Evolutionary conservation across 2,797 vertebrate genomes (phyloP), one percentile per base, ranked within the genome.

Genomic region (Garrulus glandarius): DNA sequence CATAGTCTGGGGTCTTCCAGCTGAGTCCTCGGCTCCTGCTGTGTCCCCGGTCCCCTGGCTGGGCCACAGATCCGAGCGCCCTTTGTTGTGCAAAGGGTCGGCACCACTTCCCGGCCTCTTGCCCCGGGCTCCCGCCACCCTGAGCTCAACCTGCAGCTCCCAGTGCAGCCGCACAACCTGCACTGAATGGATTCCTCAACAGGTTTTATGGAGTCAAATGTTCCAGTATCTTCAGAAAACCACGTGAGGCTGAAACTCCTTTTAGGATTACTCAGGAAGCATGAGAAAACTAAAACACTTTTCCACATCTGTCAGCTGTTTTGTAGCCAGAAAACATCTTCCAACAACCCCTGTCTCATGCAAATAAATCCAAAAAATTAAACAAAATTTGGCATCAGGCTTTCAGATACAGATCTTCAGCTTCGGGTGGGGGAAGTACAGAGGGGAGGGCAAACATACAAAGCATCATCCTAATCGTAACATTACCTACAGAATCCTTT

Each of bases 271-370:
- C 69, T 93, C 82, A 92, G 87, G 89, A 93, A 93, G 67, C 92
- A 95, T 36, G 41, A 95, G 56, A 92, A 89, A 91, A 81, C 50
- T 14, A 47, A 91, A 96, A 79, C 11, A 46, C 30, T 95, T 92
- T 94, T 92, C 95, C 93, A 94, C 85, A 71, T 92, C 90, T 57
- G 85, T 94, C 95, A 96, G 92, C 92, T 64, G 79, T 92, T 94
- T 95, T 78, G 83, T 27, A 88, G 82, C 85, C 94, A 93, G 76
- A 76, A 95, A 88, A 88, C 6, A 1, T 65, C 80, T 88, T 86
- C 61, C 89, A 95, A 47, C 39, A 87, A 34, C 46, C 49, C 11
- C 2, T 3, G 23, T 61, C 53, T 84, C 61, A 16, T 11, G 55
- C 36, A 86, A 92, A 87, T 50, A 95, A 81, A 95, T 80, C 26